Conservation (phyloP, 2,113 vertebrate genomes). For the Vulpes vulpes region DNA sequence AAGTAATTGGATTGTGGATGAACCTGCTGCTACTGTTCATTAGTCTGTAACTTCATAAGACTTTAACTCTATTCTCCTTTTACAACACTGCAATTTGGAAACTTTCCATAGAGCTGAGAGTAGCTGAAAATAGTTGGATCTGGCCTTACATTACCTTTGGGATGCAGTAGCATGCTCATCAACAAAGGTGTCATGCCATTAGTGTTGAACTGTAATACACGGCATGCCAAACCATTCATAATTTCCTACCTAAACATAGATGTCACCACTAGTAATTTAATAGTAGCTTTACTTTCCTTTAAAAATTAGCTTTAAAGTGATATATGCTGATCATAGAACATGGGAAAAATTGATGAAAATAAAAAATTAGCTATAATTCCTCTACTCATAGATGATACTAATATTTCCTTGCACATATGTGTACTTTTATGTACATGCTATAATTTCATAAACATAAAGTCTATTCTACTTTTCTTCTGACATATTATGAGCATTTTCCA, state of each 20-base stretch:
- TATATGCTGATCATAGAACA: neutral
- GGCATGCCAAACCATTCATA: neutral
- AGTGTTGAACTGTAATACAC: neutral
- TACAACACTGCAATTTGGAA: constrained; percentile 73
- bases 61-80: constrained; percentile 71
- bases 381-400: neutral
- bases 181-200: neutral
- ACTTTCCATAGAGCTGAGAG: constrained; percentile 64
- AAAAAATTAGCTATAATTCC: neutral
- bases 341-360: neutral
- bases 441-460: constrained; percentile 12
- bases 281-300: neutral
- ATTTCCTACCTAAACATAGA: neutral
- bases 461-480: neutral
- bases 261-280: neutral
- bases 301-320: neutral
- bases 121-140: constrained; percentile 59
- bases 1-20: constrained; percentile 81
- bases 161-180: neutral
- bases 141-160: constrained; percentile 29
- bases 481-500: neutral
- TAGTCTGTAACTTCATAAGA: constrained; percentile 76
- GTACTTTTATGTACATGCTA: neutral
- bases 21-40: constrained; percentile 82
- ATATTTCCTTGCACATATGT: neutral